phyloP scores from a whole-genome alignment of 2,797 vertebrate species.

The Gallirallus australis region DNA sequence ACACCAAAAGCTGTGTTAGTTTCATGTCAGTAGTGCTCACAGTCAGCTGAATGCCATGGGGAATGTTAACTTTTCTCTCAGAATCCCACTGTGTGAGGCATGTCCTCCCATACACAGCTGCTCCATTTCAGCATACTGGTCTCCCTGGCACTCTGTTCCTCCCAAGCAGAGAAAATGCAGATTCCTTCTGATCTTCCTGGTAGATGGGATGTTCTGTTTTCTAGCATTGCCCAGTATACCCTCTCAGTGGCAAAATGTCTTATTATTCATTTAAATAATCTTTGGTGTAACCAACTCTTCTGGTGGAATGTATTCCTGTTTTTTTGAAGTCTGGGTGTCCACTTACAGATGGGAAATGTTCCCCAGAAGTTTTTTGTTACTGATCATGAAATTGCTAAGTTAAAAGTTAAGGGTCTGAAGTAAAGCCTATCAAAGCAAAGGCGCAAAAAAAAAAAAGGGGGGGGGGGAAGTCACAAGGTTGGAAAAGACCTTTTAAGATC shows the following conservation, averaged over 20 bases:
- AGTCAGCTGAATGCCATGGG: neutral
- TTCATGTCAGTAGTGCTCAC: neutral
- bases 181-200: neutral
- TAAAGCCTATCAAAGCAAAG: neutral
- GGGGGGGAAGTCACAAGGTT: too few species aligned
- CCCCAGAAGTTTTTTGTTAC: neutral
- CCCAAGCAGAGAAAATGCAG: neutral
- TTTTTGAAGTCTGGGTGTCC: neutral
- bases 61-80: neutral
- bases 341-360: neutral
- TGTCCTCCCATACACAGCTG: neutral
- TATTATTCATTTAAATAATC: neutral
- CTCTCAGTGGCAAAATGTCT: neutral
- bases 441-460: too few species aligned
- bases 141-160: neutral
- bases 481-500: too few species aligned
- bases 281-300: neutral
- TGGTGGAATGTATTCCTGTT: neutral
- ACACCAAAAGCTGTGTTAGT: neutral
- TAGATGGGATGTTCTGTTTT: neutral
- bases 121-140: neutral
- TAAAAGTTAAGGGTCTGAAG: neutral
- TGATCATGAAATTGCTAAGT: neutral
- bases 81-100: neutral
- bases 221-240: neutral